These are phyloP conservation scores for Piezodorus guildinii DNA, from an alignment of 1,140 invertebrate genomes.

Conservation along the genomic window DNA sequence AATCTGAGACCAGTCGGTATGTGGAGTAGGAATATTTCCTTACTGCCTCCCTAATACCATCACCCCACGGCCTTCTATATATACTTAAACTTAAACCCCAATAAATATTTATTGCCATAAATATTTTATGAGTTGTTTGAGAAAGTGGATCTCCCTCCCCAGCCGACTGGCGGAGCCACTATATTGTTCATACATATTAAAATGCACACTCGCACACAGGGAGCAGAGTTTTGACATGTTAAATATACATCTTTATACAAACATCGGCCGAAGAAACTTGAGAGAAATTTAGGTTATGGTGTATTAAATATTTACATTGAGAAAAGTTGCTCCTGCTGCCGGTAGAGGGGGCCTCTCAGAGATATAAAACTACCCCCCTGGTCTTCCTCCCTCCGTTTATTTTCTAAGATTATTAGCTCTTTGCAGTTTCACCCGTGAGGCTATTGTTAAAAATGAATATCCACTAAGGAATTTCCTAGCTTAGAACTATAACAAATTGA, in stretches of 20 bases:
- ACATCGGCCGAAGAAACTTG: conserved; percentile 18
- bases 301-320: conserved; percentile 20
- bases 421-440: too few relatives aligned
- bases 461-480: too few relatives aligned
- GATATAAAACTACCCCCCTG: conserved; percentile 6
- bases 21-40: neutral
- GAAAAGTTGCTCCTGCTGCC: conserved; percentile 1
- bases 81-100: conserved; percentile 15
- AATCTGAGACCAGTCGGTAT: neutral
- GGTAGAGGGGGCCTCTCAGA: neutral
- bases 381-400: neutral
- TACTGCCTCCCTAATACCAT: neutral
- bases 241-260: conserved; percentile 23
- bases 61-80: neutral
- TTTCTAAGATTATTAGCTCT: conserved; percentile 5
- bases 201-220: conserved; percentile 17
- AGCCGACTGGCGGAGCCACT: neutral
- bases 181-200: conserved; percentile 23
- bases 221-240: conserved; percentile 19
- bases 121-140: conserved; percentile 16
- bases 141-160: neutral
- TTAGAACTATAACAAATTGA: too few relatives aligned
- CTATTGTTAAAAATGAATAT: too few relatives aligned
- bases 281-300: conserved; percentile 22
- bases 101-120: conserved; percentile 15